A percentile compares a stretch with the other conserved stretches of the same genome.
phyloP scores from a whole-genome alignment of 2,113 vertebrate genomes.

The Pitta sordida region DNA sequence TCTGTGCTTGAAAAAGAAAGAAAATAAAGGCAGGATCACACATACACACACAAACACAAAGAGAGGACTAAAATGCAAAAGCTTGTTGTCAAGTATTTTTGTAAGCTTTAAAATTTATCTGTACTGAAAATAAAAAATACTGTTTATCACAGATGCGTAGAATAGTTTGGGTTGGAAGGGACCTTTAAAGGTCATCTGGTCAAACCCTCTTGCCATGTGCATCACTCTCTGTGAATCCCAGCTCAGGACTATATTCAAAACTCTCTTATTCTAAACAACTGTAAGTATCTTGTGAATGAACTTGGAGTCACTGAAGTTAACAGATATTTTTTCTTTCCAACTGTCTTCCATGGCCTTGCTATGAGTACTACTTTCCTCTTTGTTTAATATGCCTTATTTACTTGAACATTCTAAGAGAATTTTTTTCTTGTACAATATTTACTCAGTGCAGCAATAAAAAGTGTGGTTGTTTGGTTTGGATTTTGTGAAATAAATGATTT shows the following conservation, averaged over 20 bases:
- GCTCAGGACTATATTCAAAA: neutral
- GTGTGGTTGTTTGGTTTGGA: neutral
- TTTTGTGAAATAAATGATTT: neutral
- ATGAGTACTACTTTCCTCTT: neutral
- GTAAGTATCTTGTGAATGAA: neutral
- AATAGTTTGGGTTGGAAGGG: neutral
- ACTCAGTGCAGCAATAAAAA: neutral
- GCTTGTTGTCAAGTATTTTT: neutral
- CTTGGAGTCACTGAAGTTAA: neutral
- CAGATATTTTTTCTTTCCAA: neutral
- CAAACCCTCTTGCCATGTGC: neutral
- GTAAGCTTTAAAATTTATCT: neutral
- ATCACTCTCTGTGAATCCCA: neutral
- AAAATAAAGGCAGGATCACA: fast-evolving
- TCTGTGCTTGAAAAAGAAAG: neutral
- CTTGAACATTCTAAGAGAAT: neutral
- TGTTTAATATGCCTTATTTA: neutral
- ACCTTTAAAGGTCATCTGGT: neutral
- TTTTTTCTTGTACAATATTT: neutral
- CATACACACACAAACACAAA: no score
- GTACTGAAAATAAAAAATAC: neutral
- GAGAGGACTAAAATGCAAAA: neutral
- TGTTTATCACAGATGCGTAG: neutral
- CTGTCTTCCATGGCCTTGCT: neutral
- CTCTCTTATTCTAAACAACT: neutral